Conservation (phyloP, 1,140 invertebrate genomes). For the Bombus picipes region DNA sequence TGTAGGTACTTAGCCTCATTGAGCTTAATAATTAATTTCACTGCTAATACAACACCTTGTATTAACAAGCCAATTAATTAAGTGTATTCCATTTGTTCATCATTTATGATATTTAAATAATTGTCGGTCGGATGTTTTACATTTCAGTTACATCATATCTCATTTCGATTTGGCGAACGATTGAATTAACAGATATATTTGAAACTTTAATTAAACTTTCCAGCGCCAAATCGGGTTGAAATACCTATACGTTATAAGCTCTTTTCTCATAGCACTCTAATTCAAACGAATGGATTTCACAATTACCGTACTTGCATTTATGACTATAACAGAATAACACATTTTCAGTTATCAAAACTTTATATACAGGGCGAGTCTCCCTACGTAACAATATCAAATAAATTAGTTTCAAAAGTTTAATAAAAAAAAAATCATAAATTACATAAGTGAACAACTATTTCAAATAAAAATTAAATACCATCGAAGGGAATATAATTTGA, state of each 20-base stretch:
- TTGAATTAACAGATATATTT: neutral
- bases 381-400: too few relatives aligned
- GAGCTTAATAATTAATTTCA: too few relatives aligned
- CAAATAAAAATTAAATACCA: too few relatives aligned
- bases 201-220: slow-evolving; percentile 7
- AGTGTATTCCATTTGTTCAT: neutral
- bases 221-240: neutral
- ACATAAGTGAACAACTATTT: too few relatives aligned
- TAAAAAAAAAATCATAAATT: too few relatives aligned
- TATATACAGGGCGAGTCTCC: too few relatives aligned
- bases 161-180: neutral
- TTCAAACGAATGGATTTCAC: neutral
- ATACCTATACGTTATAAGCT: neutral
- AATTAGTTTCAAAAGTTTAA: too few relatives aligned
- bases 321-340: too few relatives aligned
- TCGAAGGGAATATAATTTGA: too few relatives aligned
- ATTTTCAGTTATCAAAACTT: too few relatives aligned
- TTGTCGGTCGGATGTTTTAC: neutral
- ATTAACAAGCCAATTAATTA: neutral
- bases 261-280: neutral
- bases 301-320: neutral
- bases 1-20: too few relatives aligned
- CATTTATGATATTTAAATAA: neutral
- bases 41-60: too few relatives aligned
- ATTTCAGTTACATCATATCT: neutral